These are phyloP conservation scores for Odobenus rosmarus DNA, from an alignment of 2,113 vertebrate species.

Conservation along the genomic window DNA sequence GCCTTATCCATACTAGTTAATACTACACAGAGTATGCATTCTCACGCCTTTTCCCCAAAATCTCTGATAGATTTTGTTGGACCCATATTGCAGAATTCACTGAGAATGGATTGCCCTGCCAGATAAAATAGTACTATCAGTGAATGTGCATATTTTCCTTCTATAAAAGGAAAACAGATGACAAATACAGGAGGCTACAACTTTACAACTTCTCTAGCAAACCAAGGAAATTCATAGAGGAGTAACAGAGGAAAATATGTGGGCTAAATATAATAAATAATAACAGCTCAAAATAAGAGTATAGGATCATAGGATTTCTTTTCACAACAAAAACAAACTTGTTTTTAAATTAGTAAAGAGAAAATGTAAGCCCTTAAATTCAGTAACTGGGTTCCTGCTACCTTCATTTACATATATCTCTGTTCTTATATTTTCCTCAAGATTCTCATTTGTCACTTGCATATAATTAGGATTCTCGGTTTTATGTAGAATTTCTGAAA, in stretches of 20 bases:
- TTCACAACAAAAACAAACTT: constrained; percentile 27
- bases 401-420: constrained; percentile 76
- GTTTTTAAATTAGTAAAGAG: constrained; percentile 3
- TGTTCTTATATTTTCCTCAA: constrained; percentile 72
- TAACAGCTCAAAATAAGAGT: not conserved
- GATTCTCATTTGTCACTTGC: constrained; percentile 60
- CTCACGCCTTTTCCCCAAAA: not conserved
- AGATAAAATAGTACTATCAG: not conserved
- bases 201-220: not conserved
- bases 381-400: constrained; percentile 47
- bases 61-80: constrained; percentile 7
- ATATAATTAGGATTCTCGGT: constrained; percentile 62
- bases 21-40: not conserved
- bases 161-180: not conserved
- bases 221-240: not conserved
- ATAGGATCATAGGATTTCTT: not conserved
- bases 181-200: not conserved
- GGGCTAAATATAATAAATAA: not conserved
- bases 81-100: not conserved
- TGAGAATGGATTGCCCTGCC: not conserved
- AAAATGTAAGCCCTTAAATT: constrained; percentile 46
- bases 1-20: not conserved
- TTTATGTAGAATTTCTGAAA: constrained; percentile 52
- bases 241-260: not conserved
- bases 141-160: not conserved